These are phyloP conservation scores for Psylliodes chrysocephalus DNA, from an alignment of 2,888 invertebrate species.

Conservation along the genomic window DNA sequence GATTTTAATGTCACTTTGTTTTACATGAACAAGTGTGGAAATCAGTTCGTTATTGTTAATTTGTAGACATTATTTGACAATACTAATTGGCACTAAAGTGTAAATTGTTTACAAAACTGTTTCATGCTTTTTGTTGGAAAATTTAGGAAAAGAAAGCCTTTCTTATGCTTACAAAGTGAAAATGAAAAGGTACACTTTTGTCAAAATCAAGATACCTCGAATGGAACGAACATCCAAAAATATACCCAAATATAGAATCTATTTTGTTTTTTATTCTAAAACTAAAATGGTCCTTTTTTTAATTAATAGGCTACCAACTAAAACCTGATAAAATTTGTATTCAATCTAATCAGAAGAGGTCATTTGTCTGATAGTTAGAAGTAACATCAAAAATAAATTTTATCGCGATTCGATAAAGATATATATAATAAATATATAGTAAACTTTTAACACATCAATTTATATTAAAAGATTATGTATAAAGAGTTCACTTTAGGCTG, in stretches of 20 bases:
- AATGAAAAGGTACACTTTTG: too few relatives aligned
- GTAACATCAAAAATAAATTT: constrained; percentile 20
- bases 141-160: too few relatives aligned
- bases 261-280: neutral
- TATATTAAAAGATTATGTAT: constrained; percentile 41
- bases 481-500: constrained; percentile 41
- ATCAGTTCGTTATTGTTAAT: too few relatives aligned
- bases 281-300: constrained; percentile 4
- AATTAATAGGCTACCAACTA: neutral
- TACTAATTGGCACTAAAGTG: too few relatives aligned
- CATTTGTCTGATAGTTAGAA: neutral
- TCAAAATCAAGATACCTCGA: neutral
- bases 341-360: constrained; percentile 1
- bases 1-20: too few relatives aligned
- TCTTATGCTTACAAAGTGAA: too few relatives aligned
- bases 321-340: constrained; percentile 6
- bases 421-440: constrained; percentile 17
- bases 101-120: too few relatives aligned
- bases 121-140: too few relatives aligned
- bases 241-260: neutral
- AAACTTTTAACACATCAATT: constrained; percentile 38
- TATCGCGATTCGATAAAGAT: constrained; percentile 1
- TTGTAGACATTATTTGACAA: too few relatives aligned
- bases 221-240: neutral
- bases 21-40: too few relatives aligned